These are phyloP conservation scores for Calonectris borealis DNA, from an alignment of 2,113 vertebrate species.

Conservation along the genomic window DNA sequence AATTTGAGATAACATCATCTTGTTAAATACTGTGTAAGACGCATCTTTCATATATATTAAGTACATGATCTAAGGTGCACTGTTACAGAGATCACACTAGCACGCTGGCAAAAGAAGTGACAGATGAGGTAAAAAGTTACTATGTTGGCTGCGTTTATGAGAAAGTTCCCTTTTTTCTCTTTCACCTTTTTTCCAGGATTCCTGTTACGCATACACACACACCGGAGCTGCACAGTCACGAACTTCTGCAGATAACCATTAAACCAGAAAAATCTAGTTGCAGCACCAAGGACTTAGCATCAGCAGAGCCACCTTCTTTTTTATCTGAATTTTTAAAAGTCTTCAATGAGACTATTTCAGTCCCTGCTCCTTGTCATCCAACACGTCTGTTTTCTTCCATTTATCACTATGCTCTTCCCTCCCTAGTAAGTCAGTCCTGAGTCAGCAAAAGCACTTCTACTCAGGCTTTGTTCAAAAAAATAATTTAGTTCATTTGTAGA, in stretches of 20 bases:
- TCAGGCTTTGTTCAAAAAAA: neutral
- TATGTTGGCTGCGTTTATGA: neutral
- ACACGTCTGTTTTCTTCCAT: neutral
- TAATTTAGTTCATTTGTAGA: neutral
- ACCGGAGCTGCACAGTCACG: neutral
- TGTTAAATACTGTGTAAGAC: neutral
- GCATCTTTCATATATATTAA: neutral
- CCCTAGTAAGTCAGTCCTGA: neutral
- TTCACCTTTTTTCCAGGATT: neutral
- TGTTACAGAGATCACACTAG: neutral
- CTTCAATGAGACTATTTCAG: neutral
- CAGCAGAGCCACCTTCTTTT: neutral
- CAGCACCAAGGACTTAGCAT: neutral
- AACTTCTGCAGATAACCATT: neutral
- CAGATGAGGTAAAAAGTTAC: neutral
- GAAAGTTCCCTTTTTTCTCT: neutral
- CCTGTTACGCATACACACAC: neutral
- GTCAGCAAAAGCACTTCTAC: neutral
- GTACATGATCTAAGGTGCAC: neutral
- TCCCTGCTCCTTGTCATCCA: conserved; percentile 2
- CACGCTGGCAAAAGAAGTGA: neutral
- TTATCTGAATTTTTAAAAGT: neutral
- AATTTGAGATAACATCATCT: neutral
- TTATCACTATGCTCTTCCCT: neutral
- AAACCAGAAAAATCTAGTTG: neutral